phyloP scores from a whole-genome alignment of 2,797 vertebrate genomes.

The Poecilia gillii region DNA sequence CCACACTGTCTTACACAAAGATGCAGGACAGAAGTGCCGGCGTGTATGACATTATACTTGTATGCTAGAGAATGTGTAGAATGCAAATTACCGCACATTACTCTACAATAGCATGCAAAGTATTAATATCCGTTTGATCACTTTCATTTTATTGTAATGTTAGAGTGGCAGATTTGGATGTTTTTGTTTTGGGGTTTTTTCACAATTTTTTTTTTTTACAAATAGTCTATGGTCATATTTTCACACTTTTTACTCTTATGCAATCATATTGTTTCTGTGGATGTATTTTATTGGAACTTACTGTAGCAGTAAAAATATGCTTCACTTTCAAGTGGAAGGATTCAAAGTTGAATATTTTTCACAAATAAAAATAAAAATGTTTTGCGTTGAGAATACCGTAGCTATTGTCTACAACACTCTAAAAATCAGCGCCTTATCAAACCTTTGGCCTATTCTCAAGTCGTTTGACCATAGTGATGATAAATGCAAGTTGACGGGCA shows the following conservation, averaged over 20 bases:
- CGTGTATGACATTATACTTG: neutral
- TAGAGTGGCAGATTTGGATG: neutral
- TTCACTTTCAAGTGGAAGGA: neutral
- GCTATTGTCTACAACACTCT: neutral
- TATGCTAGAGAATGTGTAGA: slow-evolving; percentile 8
- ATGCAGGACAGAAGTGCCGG: slow-evolving; percentile 27
- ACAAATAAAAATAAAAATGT: neutral
- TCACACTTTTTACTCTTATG: too few species aligned
- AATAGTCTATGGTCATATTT: too few species aligned
- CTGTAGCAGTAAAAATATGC: neutral
- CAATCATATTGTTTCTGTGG: neutral
- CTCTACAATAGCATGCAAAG: neutral
- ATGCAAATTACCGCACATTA: slow-evolving; percentile 1
- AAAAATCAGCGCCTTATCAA: neutral
- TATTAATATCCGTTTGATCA: neutral
- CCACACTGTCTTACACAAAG: slow-evolving; percentile 43
- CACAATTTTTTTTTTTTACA: too few species aligned
- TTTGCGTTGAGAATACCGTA: neutral
- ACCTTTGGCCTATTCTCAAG: neutral
- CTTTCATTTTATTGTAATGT: neutral
- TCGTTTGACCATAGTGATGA: neutral
- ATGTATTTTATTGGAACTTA: neutral
- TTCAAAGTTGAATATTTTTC: neutral
- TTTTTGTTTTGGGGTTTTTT: neutral
- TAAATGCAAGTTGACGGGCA: neutral